Evolutionary conservation across 2,113 vertebrate species (phyloP).

Genomic region (Trematocara variabile): DNA sequence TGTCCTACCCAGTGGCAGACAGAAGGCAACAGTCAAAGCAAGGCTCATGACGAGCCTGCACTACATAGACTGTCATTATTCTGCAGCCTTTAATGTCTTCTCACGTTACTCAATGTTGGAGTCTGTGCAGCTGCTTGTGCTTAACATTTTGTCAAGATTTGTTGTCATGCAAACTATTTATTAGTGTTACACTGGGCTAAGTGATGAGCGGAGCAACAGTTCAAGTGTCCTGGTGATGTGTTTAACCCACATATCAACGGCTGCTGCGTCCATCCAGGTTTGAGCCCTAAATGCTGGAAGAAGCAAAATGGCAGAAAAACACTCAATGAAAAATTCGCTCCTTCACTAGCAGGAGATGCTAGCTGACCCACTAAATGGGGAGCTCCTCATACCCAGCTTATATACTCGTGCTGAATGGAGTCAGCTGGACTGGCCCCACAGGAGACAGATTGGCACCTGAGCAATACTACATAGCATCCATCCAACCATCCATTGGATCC

Average conservation of each 20-base stretch:
- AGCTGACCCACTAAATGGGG: neutral
- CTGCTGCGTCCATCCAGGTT: neutral
- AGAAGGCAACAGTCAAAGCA: neutral
- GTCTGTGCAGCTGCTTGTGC: neutral
- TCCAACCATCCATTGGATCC: neutral
- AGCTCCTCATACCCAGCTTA: neutral
- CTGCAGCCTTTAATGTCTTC: neutral
- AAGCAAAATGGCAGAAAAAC: neutral
- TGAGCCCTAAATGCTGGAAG: neutral
- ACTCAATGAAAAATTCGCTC: neutral
- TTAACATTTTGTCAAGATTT: neutral
- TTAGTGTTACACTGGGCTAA: neutral
- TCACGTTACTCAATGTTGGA: neutral
- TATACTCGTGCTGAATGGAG: neutral
- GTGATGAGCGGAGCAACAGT: neutral
- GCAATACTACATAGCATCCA: neutral
- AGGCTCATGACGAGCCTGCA: neutral
- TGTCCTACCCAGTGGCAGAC: neutral
- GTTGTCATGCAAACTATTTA: neutral
- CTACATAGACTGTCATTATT: neutral
- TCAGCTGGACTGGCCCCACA: neutral
- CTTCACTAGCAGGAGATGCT: neutral
- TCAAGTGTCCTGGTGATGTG: neutral
- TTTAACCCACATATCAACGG: neutral
- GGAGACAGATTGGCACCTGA: neutral